These are phyloP conservation scores for Rhagonycha fulva DNA, from an alignment of 2,888 invertebrate species.

Conservation along the genomic window DNA sequence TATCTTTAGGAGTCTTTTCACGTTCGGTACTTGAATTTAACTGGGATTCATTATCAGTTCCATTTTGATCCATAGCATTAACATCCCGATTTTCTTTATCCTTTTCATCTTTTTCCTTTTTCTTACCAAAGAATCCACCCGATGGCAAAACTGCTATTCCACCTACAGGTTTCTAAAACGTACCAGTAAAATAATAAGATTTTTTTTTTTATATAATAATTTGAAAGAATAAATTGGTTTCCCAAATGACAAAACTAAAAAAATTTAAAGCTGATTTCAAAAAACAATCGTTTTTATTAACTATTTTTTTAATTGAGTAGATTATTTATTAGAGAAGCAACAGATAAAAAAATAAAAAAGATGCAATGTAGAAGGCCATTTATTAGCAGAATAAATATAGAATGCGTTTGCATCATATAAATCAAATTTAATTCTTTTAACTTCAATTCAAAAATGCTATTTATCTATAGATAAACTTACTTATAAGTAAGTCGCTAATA, in stretches of 20 bases:
- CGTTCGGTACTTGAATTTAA: slow-evolving; percentile 47
- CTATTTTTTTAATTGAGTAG: neutral
- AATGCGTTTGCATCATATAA: slow-evolving; percentile 7
- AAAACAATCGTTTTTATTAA: neutral
- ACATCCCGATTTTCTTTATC: slow-evolving; percentile 59
- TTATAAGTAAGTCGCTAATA: neutral
- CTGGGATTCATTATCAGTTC: slow-evolving; percentile 48
- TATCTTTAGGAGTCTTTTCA: slow-evolving; percentile 56
- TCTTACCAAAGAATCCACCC: slow-evolving; percentile 62
- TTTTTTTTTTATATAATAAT: slow-evolving; percentile 5
- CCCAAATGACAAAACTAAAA: neutral
- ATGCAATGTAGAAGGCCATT: slow-evolving; percentile 28
- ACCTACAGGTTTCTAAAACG: slow-evolving; percentile 78
- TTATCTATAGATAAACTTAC: too few species aligned
- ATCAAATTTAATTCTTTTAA: neutral
- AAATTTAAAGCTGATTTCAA: neutral
- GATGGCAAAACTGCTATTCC: slow-evolving; percentile 83
- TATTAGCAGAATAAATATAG: slow-evolving; percentile 14
- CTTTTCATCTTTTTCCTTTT: slow-evolving; percentile 63
- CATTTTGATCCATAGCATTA: slow-evolving; percentile 52
- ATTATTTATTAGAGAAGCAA: slow-evolving; percentile 22
- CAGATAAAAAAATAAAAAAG: slow-evolving; percentile 26
- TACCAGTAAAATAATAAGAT: slow-evolving; percentile 22
- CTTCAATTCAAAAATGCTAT: neutral
- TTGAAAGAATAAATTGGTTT: slow-evolving; percentile 6